Evolutionary conservation across 2,888 invertebrate species (phyloP).

Genomic region (Apamea sordens): DNA sequence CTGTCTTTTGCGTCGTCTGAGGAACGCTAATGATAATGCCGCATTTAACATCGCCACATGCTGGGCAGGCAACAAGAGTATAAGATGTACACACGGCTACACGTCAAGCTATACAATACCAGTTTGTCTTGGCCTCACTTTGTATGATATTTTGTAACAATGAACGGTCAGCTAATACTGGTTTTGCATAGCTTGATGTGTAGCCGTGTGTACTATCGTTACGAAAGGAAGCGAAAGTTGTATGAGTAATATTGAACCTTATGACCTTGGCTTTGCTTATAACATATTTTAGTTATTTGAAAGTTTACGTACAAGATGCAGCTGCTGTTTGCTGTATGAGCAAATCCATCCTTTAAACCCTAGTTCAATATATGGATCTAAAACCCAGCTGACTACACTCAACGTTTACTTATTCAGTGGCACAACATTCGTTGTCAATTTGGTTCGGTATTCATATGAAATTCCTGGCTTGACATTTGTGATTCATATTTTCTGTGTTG

Average conservation of each 20-base stretch:
- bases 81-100: too few species aligned
- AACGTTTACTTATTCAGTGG: slow-evolving; percentile 14
- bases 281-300: not conserved
- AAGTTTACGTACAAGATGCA: not conserved
- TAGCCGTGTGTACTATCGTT: too few species aligned
- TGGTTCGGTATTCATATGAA: slow-evolving; percentile 20
- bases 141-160: too few species aligned
- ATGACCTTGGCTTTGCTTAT: not conserved
- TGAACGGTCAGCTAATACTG: too few species aligned
- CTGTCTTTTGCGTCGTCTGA: not conserved
- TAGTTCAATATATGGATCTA: not conserved
- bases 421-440: slow-evolving; percentile 17
- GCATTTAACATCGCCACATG: not conserved
- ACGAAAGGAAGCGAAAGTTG: not conserved
- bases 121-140: too few species aligned
- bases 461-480: slow-evolving; percentile 13
- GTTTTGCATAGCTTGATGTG: too few species aligned
- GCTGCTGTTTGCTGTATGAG: not conserved
- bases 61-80: too few species aligned
- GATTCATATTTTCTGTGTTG: slow-evolving; percentile 31
- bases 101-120: too few species aligned
- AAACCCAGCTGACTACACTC: not conserved
- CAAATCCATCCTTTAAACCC: not conserved
- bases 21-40: not conserved
- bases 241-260: not conserved